Percentiles rank a stretch among this genome's conserved stretches.
These are phyloP conservation scores for Ellobium chinense DNA, from an alignment of 2,888 invertebrate genomes.

Conservation along the genomic window DNA sequence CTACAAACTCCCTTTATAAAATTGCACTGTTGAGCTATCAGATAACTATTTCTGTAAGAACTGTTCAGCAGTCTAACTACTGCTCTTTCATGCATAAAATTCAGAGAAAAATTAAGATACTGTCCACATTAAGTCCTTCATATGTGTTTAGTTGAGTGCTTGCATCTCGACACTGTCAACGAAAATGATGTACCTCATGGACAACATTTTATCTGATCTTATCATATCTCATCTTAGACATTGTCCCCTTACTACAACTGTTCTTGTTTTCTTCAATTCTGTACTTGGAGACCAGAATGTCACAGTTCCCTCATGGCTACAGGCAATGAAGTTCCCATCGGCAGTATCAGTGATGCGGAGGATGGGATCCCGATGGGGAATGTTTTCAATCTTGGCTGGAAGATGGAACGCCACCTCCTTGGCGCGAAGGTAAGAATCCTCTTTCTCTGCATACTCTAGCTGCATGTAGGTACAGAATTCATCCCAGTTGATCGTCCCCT, in stretches of 20 bases:
- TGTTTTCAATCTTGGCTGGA: conserved; percentile 76
- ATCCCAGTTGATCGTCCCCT: conserved; percentile 78
- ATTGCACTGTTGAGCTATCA: no score
- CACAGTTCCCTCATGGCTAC: conserved; percentile 78
- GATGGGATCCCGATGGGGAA: conserved; percentile 77
- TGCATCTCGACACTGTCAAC: no score
- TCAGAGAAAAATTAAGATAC: no score
- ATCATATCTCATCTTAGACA: no score
- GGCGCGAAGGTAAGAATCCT: conserved; percentile 75
- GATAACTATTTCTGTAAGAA: no score
- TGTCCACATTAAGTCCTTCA: no score
- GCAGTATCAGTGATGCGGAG: conserved; percentile 74
- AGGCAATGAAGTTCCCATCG: conserved; percentile 77
- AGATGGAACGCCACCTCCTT: conserved; percentile 76
- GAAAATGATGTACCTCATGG: no score
- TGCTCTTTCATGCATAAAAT: no score
- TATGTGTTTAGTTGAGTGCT: no score
- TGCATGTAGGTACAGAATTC: conserved; percentile 80
- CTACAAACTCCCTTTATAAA: no score
- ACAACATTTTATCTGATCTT: no score
- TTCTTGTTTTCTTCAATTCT: conserved; percentile 73
- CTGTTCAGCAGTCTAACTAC: no score
- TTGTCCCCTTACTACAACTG: conserved; percentile 69
- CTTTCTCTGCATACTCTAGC: conserved; percentile 78
- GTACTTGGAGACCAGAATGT: conserved; percentile 77